Evolutionary conservation across 2,888 invertebrate species (phyloP).

Genomic region (Cynaeus angustus): DNA sequence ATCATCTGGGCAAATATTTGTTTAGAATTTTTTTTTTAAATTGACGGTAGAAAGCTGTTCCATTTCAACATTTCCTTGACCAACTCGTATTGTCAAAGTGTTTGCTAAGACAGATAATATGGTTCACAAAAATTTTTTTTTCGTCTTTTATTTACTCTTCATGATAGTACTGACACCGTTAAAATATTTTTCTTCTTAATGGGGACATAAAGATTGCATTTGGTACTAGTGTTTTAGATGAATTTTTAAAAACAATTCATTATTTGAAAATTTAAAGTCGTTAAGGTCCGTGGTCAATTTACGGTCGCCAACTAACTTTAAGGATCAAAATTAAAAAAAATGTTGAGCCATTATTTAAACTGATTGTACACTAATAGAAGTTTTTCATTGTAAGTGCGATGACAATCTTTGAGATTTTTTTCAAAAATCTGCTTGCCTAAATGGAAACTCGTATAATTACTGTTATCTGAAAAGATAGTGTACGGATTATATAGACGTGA

Average conservation of each 20-base stretch:
- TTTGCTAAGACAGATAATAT: conserved; percentile 25
- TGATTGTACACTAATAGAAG: too few species aligned
- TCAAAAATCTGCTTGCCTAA: conserved; percentile 11
- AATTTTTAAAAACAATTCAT: too few species aligned
- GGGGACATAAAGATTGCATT: conserved; percentile 9
- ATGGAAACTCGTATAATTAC: conserved; percentile 25
- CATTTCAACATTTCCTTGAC: conserved; percentile 15
- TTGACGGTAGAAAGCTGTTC: conserved; percentile 7
- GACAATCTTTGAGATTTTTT: neutral
- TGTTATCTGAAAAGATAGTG: conserved; percentile 36
- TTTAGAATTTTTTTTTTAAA: conserved; percentile 15
- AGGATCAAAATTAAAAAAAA: too few species aligned
- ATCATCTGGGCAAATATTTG: conserved; percentile 35
- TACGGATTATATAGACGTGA: conserved; percentile 39
- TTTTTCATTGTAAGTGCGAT: too few species aligned
- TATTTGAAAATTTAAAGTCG: too few species aligned
- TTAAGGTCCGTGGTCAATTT: too few species aligned
- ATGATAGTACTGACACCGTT: conserved; percentile 19
- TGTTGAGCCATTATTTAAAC: too few species aligned
- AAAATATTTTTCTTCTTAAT: conserved; percentile 9
- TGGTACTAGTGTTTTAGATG: too few species aligned
- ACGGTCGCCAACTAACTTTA: too few species aligned
- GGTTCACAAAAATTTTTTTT: conserved; percentile 17
- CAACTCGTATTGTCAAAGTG: conserved; percentile 12
- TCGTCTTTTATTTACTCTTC: conserved; percentile 10